A percentile compares a stretch with the other conserved stretches of the same genome.
phyloP scores from a whole-genome alignment of 2,797 vertebrate species.

The Miichthys miiuy region DNA sequence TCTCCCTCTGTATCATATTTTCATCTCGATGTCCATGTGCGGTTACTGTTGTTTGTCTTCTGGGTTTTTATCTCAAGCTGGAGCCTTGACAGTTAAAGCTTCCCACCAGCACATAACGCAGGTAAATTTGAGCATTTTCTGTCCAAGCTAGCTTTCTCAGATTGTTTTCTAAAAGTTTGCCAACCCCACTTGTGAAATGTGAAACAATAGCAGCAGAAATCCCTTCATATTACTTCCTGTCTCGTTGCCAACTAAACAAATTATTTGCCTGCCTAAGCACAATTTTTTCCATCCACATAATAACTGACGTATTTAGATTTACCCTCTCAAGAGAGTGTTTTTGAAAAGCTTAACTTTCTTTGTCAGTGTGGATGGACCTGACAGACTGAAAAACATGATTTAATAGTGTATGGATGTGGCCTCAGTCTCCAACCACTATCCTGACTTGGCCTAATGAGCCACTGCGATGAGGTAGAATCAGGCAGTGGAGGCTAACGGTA shows the following conservation, averaged over 20 bases:
- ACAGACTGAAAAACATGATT: constrained; percentile 3
- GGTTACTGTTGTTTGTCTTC: background rate
- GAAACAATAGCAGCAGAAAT: no score
- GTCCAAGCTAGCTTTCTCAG: background rate
- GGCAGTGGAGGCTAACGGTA: background rate
- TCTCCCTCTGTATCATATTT: background rate
- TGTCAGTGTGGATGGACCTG: background rate
- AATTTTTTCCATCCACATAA: background rate
- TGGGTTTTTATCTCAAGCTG: constrained; percentile 36
- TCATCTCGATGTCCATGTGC: background rate
- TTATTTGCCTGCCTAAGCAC: constrained; percentile 13
- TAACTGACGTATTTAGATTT: constrained; percentile 10
- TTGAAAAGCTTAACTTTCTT: background rate
- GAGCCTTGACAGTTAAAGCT: constrained; percentile 18
- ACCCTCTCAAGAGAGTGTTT: background rate
- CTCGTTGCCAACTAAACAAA: constrained; percentile 19
- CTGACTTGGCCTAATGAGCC: background rate
- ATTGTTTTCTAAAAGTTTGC: background rate
- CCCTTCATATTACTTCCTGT: background rate
- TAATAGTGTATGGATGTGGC: background rate
- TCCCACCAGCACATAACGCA: constrained; percentile 1
- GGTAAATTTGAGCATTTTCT: background rate
- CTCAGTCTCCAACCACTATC: constrained; percentile 9
- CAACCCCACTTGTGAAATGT: background rate
- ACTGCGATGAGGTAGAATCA: background rate